Base-by-base conservation (phyloP, 2,888 invertebrate species). In the Tetragonula carbonaria region DNA sequence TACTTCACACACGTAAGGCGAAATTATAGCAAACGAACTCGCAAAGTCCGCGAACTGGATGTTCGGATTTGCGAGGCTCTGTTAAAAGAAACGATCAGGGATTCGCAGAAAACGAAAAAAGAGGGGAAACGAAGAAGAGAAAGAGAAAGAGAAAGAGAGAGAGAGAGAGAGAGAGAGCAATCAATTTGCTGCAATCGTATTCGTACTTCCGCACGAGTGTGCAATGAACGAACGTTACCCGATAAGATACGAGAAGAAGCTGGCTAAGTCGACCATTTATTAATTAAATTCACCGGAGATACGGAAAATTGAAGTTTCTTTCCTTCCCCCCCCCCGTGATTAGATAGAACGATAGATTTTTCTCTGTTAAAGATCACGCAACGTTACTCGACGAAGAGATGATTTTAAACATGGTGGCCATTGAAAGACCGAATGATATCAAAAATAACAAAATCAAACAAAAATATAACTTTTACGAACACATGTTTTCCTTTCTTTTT, bases 161-260 rank as follows among this genome's bases (percentile, higher is more conserved):
- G 38, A 28, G 28, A 28, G 62, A 83, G 51, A 65, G 72, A 62
- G 51, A 65, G 72, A 62, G 21, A 57, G 55, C 72, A 78, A 86
- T 83, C 75, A 80, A 87, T 89, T 87, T 87, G 74, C 76, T 66
- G 78, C 77, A 82, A 82, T 85, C 87, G 82, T 79, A 74, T 87
- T 78, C 80, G 74, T 77, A 55, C 59, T 63, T 53, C 53, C 50
- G 63, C 38, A 16, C 50, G 53, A 62, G 80, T 33, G 62, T 71
- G 78, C 66, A 68, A 82, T 45, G 77, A 78, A 65, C 57, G 45
- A 77, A 76, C 57, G 38, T 45, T 28, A 57, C 70, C 45, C 53
- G 59, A 59, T 53, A 63, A 67, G 18, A 62, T 59, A 62, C 16
- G 78, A 73, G 67, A 85, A 79, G 21, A 18, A 11, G 4, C 73